Conservation (phyloP, 2,888 invertebrate genomes). For the Notodonta ziczac region DNA sequence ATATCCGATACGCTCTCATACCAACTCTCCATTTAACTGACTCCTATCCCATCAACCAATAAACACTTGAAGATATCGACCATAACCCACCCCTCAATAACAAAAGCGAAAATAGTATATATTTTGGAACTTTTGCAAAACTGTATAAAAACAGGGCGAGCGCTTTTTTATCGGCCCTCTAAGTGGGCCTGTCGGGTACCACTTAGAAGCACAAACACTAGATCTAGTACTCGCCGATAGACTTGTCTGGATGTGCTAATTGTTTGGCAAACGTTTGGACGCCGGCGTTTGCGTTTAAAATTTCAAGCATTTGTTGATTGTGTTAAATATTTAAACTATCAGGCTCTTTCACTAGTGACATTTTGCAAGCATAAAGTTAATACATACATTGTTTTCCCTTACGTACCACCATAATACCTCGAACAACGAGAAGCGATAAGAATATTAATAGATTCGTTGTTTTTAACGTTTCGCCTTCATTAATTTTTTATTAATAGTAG, state of each 20-base stretch:
- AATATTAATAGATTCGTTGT: too few relatives aligned
- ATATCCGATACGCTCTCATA: not conserved
- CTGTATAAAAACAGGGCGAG: not conserved
- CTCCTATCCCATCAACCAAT: not conserved
- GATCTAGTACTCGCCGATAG: constrained; percentile 3
- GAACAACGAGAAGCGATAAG: too few relatives aligned
- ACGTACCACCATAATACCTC: too few relatives aligned
- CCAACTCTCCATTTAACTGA: too few relatives aligned
- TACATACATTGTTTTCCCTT: too few relatives aligned
- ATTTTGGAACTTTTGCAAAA: not conserved
- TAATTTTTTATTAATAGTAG: too few relatives aligned
- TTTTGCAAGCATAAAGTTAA: too few relatives aligned
- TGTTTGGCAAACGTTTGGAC: constrained; percentile 1
- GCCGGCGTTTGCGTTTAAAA: not conserved
- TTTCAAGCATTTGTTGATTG: too few relatives aligned
- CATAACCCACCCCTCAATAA: not conserved
- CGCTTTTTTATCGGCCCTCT: not conserved
- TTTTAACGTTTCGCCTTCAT: too few relatives aligned
- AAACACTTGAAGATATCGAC: not conserved
- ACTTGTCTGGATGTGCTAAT: constrained; percentile 6
- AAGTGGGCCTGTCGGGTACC: not conserved
- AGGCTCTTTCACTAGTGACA: too few relatives aligned
- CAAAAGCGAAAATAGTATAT: not conserved
- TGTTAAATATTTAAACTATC: too few relatives aligned
- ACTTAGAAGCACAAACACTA: constrained; percentile 4